Conservation (phyloP, 2,113 vertebrate species). For the Phylloscopus trochilus region DNA sequence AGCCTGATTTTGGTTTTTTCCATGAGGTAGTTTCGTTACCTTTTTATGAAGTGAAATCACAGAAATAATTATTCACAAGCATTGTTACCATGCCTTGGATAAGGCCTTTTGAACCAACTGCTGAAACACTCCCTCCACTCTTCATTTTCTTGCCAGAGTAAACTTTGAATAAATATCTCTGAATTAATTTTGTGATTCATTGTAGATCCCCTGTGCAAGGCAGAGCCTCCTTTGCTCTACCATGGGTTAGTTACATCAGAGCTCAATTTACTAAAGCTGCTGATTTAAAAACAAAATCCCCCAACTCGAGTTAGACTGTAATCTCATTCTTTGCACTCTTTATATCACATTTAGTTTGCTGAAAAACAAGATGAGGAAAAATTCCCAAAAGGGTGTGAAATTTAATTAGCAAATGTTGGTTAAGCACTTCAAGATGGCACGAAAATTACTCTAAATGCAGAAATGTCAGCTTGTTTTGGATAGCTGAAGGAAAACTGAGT, state of each 20-base stretch:
- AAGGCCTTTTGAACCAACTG: background rate
- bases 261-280: background rate
- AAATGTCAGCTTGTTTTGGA: background rate
- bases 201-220: background rate
- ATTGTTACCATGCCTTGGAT: background rate
- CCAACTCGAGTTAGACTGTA: background rate
- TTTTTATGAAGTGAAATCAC: background rate
- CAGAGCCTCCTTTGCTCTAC: background rate
- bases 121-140: background rate
- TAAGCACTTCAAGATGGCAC: constrained; percentile 39
- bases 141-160: background rate
- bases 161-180: constrained; percentile 7
- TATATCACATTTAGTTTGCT: constrained; percentile 3
- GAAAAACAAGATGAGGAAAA: constrained; percentile 36
- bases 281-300: constrained; percentile 26
- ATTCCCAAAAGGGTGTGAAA: constrained; percentile 43
- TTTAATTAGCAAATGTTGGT: constrained; percentile 55
- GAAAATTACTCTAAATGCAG: background rate
- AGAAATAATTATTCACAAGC: background rate
- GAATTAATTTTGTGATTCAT: background rate
- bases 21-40: background rate
- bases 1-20: background rate
- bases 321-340: constrained; percentile 11
- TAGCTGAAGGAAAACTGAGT: background rate
- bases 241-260: background rate